Percentiles rank a stretch among this genome's conserved stretches.
These are phyloP conservation scores for Lipophrys pholis DNA, from an alignment of 2,113 vertebrate species.

Conservation along the genomic window DNA sequence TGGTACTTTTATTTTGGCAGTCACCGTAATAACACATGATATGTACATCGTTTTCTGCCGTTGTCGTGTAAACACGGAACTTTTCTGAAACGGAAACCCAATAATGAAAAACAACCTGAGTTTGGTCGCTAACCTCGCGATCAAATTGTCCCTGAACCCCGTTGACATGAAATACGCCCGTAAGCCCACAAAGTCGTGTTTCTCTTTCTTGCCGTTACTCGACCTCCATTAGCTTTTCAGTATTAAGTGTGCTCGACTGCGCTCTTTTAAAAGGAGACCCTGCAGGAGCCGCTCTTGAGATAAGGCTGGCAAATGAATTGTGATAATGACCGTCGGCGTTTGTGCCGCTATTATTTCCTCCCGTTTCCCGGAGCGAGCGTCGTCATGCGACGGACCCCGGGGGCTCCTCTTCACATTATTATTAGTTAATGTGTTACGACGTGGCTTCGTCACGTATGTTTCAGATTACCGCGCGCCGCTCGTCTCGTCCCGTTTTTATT, in stretches of 20 bases:
- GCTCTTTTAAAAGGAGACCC: constrained; percentile 21
- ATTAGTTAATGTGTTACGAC: constrained; percentile 23
- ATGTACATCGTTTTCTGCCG: too few relatives aligned
- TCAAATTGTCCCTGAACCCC: too few relatives aligned
- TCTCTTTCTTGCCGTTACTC: not conserved
- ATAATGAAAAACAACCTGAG: too few relatives aligned
- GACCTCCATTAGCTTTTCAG: not conserved
- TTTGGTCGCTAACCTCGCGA: too few relatives aligned
- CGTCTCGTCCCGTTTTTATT: not conserved
- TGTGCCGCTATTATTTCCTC: constrained; percentile 14
- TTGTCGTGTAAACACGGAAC: too few relatives aligned
- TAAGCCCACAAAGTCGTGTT: not conserved
- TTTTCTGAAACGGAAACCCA: too few relatives aligned
- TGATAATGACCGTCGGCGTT: constrained; percentile 19
- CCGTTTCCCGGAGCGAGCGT: constrained; percentile 15
- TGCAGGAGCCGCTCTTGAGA: constrained; percentile 18
- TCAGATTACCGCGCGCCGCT: constrained; percentile 2
- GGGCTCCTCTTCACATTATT: constrained; percentile 6
- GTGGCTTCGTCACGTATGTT: constrained; percentile 15
- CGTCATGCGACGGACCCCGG: not conserved
- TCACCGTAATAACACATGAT: too few relatives aligned
- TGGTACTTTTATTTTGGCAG: too few relatives aligned
- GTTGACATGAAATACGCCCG: too few relatives aligned
- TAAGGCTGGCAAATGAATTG: constrained; percentile 38
- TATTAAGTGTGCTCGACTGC: constrained; percentile 1